phyloP scores from a whole-genome alignment of 1,140 invertebrate genomes.

The Heliothis virescens region DNA sequence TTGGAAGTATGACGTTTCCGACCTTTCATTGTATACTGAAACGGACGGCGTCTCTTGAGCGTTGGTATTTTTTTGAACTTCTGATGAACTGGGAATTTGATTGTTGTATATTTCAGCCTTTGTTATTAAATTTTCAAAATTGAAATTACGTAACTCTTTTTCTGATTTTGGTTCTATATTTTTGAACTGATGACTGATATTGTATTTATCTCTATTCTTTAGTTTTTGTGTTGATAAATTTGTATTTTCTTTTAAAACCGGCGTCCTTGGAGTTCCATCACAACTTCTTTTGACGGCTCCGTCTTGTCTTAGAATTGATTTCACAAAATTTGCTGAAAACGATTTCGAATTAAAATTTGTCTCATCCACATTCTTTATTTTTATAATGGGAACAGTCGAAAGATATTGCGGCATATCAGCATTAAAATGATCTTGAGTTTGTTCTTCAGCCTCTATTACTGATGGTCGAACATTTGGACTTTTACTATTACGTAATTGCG shows the following conservation, averaged over 20 bases:
- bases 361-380: slow-evolving; percentile 80
- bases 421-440: slow-evolving; percentile 61
- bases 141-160: slow-evolving; percentile 85
- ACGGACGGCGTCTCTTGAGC: slow-evolving; percentile 60
- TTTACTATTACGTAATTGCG: slow-evolving; percentile 59
- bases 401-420: slow-evolving; percentile 62
- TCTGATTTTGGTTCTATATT: slow-evolving; percentile 66
- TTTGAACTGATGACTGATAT: slow-evolving; percentile 54
- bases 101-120: slow-evolving; percentile 85
- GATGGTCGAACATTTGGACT: slow-evolving; percentile 66
- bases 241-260: slow-evolving; percentile 73
- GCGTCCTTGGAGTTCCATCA: slow-evolving; percentile 68
- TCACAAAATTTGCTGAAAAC: slow-evolving; percentile 54
- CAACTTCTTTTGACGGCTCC: slow-evolving; percentile 71
- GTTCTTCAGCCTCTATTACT: slow-evolving; percentile 65
- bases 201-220: slow-evolving; percentile 67
- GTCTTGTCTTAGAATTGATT: slow-evolving; percentile 64
- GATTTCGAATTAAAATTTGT: slow-evolving; percentile 56
- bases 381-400: slow-evolving; percentile 72
- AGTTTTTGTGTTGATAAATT: slow-evolving; percentile 62
- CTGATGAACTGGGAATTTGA: slow-evolving; percentile 78
- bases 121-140: slow-evolving; percentile 87
- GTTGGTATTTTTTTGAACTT: slow-evolving; percentile 76
- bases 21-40: slow-evolving; percentile 74
- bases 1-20: slow-evolving; percentile 84